A percentile compares a stretch with the other conserved stretches of the same genome.
Conservation (phyloP, 2,888 invertebrate genomes). For the Andricus quercusramuli region DNA sequence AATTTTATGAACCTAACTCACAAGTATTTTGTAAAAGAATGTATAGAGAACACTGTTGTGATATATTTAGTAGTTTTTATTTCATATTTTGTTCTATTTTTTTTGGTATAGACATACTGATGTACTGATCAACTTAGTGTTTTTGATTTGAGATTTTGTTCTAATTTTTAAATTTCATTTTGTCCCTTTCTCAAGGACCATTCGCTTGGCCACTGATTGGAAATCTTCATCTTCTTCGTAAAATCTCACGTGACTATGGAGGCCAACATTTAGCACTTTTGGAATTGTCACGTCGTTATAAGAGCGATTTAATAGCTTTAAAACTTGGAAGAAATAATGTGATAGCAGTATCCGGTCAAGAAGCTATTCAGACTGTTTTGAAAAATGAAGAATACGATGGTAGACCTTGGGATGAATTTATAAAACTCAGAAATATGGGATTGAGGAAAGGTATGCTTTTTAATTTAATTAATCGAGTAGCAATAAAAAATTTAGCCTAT, state of each 20-base stretch:
- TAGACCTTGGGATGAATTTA: conserved; percentile 84
- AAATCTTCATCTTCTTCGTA: conserved; percentile 60
- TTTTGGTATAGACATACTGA: too few species aligned
- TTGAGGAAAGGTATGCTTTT: conserved; percentile 79
- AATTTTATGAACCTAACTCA: not conserved
- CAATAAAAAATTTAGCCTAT: too few species aligned
- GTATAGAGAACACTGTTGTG: not conserved
- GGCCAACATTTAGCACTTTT: conserved; percentile 68
- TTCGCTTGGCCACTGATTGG: conserved; percentile 72
- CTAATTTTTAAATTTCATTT: not conserved
- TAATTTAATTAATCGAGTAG: not conserved
- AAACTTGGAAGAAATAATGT: conserved; percentile 66
- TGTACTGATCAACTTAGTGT: not conserved
- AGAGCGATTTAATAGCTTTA: conserved; percentile 66
- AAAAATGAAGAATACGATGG: conserved; percentile 82
- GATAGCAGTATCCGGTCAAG: conserved; percentile 80
- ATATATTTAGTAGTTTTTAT: too few species aligned
- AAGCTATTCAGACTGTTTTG: conserved; percentile 80
- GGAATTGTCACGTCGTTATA: conserved; percentile 65
- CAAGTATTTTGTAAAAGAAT: not conserved
- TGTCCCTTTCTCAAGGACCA: conserved; percentile 64
- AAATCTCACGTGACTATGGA: conserved; percentile 60
- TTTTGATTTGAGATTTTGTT: not conserved
- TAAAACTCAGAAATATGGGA: conserved; percentile 83
- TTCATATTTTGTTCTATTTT: too few species aligned